Base-by-base conservation (phyloP, 2,113 vertebrate species). In the Oncorhynchus gorbuscha region DNA sequence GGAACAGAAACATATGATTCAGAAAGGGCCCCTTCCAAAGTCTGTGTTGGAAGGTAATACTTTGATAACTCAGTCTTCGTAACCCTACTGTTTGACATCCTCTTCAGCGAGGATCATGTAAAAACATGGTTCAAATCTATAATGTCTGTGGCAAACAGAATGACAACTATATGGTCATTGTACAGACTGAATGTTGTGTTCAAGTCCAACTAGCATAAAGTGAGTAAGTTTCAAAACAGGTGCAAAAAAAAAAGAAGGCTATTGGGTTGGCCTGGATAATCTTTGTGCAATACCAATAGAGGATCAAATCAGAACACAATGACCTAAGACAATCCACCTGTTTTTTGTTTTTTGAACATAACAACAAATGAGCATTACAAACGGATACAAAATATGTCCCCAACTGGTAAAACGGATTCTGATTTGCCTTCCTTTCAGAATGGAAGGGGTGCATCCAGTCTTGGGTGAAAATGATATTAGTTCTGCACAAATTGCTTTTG, bases 1-100 rank as follows among this genome's bases (percentile, higher is more conserved):
- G 86, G 83, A 90, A 89, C 75, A 70, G 28, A 89, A 89, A 91
- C 74, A 81, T 83, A 84, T 84, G 80, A 80, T 88, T 86, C 81
- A 24, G 67, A 85, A 76, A 81, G 72, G 62, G 77, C 69, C 79
- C 73, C 75, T 82, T 66, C 61, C 71, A 82, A 73, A 77, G 64
- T 26, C 39, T 61, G 58, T 18, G 18, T 61, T n/a, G n/a, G n/a
- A 61, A 24, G 18, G 3, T 9, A 62, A 24, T 62, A 22, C 59
- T 22, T 58, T 58, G 7, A 62, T 62, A 62, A 62, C n/a, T 16
- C 59, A 18, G 14, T 62, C 59, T 62, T 62, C 8, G 0, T 62
- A 22, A 62, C 7, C 20, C 59, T 62, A n/a, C 59, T 62, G 59
- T 62, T 62, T n/a, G n/a, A 22, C 59, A 24, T n/a, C 13, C 86